Conservation (phyloP, 1,140 invertebrate genomes). For the Bombus fervidus region DNA sequence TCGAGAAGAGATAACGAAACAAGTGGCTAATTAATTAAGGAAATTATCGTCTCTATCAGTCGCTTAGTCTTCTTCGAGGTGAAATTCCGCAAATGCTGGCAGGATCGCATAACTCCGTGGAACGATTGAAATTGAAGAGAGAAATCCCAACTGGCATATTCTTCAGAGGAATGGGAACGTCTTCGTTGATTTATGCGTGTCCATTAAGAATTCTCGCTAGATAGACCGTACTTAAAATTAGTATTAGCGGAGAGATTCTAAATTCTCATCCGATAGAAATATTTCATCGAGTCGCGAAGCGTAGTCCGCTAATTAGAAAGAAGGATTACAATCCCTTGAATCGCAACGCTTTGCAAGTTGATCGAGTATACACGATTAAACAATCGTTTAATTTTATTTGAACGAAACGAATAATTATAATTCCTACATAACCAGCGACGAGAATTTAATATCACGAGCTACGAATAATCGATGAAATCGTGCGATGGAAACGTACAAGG, state of each 20-base stretch:
- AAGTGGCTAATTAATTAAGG: constrained; percentile 15
- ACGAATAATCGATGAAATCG: neutral
- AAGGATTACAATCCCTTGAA: neutral
- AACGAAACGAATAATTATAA: neutral
- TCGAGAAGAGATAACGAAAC: neutral
- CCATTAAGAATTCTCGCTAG: constrained; percentile 17
- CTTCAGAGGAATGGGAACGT: constrained; percentile 25
- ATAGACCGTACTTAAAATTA: constrained; percentile 33
- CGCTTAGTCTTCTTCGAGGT: neutral
- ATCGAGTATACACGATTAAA: neutral
- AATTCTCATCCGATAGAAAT: neutral
- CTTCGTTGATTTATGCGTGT: constrained; percentile 28
- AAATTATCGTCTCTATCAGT: constrained; percentile 1
- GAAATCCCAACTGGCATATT: constrained; percentile 20
- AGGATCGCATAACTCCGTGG: neutral
- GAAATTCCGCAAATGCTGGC: neutral
- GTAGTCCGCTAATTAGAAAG: neutral
- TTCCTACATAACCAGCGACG: neutral
- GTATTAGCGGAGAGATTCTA: neutral
- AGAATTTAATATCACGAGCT: neutral
- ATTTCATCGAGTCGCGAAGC: constrained; percentile 3
- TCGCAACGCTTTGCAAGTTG: neutral
- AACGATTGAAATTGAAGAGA: constrained; percentile 35
- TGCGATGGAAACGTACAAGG: neutral
- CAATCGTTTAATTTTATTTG: neutral